These are phyloP conservation scores for Otus sunia DNA, from an alignment of 2,113 vertebrate species.

Conservation along the genomic window DNA sequence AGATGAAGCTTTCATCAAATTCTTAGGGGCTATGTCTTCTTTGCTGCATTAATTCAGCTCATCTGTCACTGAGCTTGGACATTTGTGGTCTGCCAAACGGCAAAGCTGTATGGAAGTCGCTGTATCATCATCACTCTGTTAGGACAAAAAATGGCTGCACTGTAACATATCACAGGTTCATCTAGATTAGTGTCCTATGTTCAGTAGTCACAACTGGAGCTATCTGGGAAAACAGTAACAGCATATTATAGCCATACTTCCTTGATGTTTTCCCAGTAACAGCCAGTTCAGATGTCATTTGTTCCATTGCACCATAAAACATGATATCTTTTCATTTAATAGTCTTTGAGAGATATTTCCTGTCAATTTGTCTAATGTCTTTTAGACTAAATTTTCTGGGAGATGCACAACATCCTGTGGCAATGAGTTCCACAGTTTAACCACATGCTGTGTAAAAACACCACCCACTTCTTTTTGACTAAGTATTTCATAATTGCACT, in stretches of 20 bases:
- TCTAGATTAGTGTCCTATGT: not conserved
- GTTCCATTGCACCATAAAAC: not conserved
- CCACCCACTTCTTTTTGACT: not conserved
- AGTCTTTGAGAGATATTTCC: not conserved
- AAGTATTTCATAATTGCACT: not conserved
- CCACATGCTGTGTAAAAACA: not conserved
- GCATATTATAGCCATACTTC: not conserved
- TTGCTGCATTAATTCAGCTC: not conserved
- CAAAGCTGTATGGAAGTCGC: not conserved
- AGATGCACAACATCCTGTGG: not conserved
- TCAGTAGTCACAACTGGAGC: not conserved
- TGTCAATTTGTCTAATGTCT: not conserved
- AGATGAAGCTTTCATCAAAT: not conserved
- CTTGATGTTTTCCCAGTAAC: not conserved
- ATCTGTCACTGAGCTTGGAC: not conserved
- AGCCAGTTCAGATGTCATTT: not conserved
- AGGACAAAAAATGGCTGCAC: not conserved
- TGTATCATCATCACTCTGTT: not conserved
- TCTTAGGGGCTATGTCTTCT: not conserved
- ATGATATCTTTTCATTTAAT: not conserved
- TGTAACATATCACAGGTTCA: not conserved
- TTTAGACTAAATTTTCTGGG: not conserved
- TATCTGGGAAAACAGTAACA: not conserved
- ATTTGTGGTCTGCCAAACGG: not conserved
- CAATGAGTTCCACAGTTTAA: not conserved